Evolutionary conservation across 2,797 vertebrate species (phyloP).

Genomic region (Hydrocynus forskahlii): DNA sequence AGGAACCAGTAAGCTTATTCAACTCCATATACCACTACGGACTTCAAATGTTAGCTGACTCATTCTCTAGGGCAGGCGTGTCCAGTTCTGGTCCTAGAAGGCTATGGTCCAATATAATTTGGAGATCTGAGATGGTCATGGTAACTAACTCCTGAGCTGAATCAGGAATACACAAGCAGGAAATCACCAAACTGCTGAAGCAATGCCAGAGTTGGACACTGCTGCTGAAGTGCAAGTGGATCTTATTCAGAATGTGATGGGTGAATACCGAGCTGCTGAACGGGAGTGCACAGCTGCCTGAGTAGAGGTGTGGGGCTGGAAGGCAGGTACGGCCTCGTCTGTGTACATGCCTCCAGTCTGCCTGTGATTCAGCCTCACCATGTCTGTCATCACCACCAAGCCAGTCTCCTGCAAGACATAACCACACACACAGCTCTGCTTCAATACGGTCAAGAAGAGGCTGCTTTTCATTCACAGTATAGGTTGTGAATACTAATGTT

Average conservation of each 20-base stretch:
- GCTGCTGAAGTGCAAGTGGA: neutral
- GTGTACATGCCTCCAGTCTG: slow-evolving; percentile 92
- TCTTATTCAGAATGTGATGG: slow-evolving; percentile 39
- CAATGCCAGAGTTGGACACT: neutral
- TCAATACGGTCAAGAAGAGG: neutral
- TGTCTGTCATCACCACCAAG: slow-evolving; percentile 91
- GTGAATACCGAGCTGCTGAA: slow-evolving; percentile 76
- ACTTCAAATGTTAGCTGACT: neutral
- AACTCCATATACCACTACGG: neutral
- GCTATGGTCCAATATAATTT: neutral
- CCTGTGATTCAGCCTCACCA: slow-evolving; percentile 90
- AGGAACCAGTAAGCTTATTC: neutral
- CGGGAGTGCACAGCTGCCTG: slow-evolving; percentile 79
- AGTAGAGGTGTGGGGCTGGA: slow-evolving; percentile 90
- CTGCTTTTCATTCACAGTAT: neutral
- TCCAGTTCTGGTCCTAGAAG: neutral
- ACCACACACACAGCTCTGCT: slow-evolving; percentile 3
- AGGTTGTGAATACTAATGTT: neutral
- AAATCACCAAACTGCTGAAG: neutral
- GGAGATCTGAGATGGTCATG: too few species aligned
- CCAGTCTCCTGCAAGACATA: slow-evolving; percentile 83
- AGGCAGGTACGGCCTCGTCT: slow-evolving; percentile 88
- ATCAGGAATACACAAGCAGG: neutral
- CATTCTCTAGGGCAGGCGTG: neutral
- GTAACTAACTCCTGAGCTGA: neutral